Percentiles rank a stretch among this genome's conserved stretches.
phyloP scores from a whole-genome alignment of 1,140 invertebrate species.

The Dinoponera quadriceps region DNA sequence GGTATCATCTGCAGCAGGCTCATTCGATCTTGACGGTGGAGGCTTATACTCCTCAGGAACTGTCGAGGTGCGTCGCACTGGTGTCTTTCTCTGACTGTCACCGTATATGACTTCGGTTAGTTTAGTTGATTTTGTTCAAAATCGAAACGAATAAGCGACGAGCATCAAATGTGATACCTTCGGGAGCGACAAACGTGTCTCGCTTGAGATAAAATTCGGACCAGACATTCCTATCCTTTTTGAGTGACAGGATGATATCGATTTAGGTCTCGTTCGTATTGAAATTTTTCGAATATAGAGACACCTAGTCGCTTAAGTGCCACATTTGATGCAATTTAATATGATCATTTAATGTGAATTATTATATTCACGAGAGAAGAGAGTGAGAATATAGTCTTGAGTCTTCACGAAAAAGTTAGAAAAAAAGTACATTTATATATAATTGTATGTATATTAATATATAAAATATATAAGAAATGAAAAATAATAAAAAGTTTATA shows the following conservation, averaged over 20 bases:
- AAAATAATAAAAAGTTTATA: background rate
- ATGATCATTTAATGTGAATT: background rate
- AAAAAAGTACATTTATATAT: no score
- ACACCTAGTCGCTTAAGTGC: background rate
- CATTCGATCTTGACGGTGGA: conserved; percentile 58
- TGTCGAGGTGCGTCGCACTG: conserved; percentile 76
- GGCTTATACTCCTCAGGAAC: conserved; percentile 76
- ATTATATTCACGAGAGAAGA: no score
- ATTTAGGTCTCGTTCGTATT: background rate
- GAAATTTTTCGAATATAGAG: background rate
- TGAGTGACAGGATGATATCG: no score
- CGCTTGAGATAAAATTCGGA: background rate
- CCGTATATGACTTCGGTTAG: conserved; percentile 57
- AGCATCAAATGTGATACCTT: conserved; percentile 27
- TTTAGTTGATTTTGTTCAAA: conserved; percentile 35
- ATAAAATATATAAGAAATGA: no score
- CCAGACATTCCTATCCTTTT: background rate
- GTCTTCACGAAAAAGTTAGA: no score
- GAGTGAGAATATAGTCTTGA: no score
- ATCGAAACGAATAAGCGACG: background rate
- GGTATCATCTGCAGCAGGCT: conserved; percentile 12
- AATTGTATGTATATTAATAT: no score
- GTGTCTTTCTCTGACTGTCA: conserved; percentile 65
- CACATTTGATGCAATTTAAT: conserved; percentile 32
- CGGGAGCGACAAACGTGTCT: background rate